phyloP scores from a whole-genome alignment of 2,797 vertebrate genomes.

The Allobates femoralis region DNA sequence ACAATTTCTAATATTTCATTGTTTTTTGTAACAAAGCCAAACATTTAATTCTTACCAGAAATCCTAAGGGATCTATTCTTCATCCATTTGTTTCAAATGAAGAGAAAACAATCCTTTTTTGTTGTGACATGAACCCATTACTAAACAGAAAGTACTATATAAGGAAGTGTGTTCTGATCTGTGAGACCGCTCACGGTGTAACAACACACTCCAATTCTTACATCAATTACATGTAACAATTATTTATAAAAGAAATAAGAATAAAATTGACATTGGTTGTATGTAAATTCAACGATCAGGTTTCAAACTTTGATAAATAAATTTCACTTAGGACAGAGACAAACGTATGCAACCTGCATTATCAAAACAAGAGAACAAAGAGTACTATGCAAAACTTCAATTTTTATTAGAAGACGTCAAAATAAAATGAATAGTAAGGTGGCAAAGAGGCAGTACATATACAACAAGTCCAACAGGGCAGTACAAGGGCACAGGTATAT shows the following conservation, averaged over 20 bases:
- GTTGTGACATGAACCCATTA: not conserved
- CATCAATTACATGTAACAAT: not conserved
- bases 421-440: too few species aligned
- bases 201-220: not conserved
- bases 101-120: constrained; percentile 12
- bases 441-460: too few species aligned
- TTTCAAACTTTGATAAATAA: too few species aligned
- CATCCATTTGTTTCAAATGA: constrained; percentile 1
- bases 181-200: not conserved
- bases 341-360: too few species aligned
- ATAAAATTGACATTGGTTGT: not conserved
- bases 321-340: too few species aligned
- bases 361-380: too few species aligned
- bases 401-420: too few species aligned
- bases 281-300: not conserved
- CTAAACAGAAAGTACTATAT: constrained; percentile 16
- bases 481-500: too few species aligned
- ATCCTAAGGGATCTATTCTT: constrained; percentile 4
- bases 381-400: too few species aligned
- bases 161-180: constrained; percentile 22
- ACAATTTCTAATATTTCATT: constrained; percentile 11
- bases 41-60: constrained; percentile 3
- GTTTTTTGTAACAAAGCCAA: constrained; percentile 10
- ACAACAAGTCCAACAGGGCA: too few species aligned
- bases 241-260: not conserved